Conservation (phyloP, 1,140 invertebrate genomes). For the Geopemphigus sp. region DNA sequence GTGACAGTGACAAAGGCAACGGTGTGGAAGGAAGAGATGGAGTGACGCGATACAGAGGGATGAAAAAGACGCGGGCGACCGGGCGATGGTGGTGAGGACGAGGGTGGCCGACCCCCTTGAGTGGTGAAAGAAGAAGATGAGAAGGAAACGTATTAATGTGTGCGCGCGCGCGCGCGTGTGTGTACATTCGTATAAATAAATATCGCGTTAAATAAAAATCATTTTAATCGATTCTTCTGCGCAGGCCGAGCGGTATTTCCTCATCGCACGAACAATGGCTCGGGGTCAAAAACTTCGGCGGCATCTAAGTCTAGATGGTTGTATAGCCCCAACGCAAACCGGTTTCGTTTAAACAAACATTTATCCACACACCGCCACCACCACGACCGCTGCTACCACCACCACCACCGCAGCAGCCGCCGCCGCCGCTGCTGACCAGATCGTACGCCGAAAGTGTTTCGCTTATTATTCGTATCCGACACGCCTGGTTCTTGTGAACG, state of each 20-base stretch:
- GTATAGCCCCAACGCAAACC: constrained; percentile 15
- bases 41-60: too few species aligned
- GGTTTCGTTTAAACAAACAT: constrained; percentile 48
- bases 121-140: too few species aligned
- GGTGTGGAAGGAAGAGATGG: too few species aligned
- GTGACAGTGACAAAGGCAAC: too few species aligned
- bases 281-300: constrained; percentile 47
- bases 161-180: too few species aligned
- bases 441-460: constrained; percentile 37
- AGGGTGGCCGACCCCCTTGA: too few species aligned
- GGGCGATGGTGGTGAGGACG: too few species aligned
- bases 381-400: not conserved
- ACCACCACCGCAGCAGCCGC: too few species aligned
- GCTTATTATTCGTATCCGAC: constrained; percentile 44
- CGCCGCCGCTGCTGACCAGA: too few species aligned
- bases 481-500: constrained; percentile 36
- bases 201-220: not conserved
- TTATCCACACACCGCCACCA: not conserved
- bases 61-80: too few species aligned
- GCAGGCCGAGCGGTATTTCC: not conserved
- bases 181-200: not conserved
- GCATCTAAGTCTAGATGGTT: constrained; percentile 17
- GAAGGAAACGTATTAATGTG: too few species aligned
- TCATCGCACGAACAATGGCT: constrained; percentile 21
- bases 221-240: constrained; percentile 26